These are phyloP conservation scores for Chelon auratus DNA, from an alignment of 2,797 vertebrate genomes.

Conservation along the genomic window DNA sequence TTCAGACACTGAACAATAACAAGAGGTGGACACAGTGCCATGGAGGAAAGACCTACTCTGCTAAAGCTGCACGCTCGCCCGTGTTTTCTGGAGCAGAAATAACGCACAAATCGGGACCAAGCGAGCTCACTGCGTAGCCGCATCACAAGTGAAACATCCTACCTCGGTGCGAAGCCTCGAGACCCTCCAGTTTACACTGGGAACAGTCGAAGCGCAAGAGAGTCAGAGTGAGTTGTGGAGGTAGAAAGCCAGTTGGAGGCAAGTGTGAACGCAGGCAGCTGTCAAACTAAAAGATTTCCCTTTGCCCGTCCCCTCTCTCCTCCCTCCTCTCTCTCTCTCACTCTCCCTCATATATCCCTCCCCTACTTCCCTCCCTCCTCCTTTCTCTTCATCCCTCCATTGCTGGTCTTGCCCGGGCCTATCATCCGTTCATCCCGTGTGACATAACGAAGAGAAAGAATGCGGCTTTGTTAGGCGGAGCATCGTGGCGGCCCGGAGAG, in stretches of 20 bases:
- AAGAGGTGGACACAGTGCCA: not conserved
- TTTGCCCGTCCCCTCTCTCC: conserved; percentile 41
- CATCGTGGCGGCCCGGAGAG: conserved; percentile 19
- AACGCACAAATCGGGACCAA: not conserved
- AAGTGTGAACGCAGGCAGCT: conserved; percentile 60
- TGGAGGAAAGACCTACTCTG: not conserved
- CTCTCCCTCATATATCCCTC: conserved; percentile 41
- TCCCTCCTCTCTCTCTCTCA: conserved; percentile 45
- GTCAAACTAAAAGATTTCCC: conserved; percentile 74
- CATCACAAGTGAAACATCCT: conserved; percentile 50
- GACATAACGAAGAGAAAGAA: conserved; percentile 64
- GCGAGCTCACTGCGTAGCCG: not conserved
- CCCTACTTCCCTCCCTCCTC: conserved; percentile 55
- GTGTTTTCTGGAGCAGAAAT: conserved; percentile 2
- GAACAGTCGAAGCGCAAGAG: not conserved
- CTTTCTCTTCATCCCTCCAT: conserved; percentile 41
- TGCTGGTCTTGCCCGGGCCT: conserved; percentile 40
- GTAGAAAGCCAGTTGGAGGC: conserved; percentile 28
- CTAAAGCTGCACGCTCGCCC: not conserved
- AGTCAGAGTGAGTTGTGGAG: conserved; percentile 5
- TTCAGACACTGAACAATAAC: not conserved
- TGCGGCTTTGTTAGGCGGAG: conserved; percentile 48
- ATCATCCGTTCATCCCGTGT: conserved; percentile 64
- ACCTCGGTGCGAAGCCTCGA: conserved; percentile 61
- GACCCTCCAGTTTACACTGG: conserved; percentile 8